Evolutionary conservation across 2,888 invertebrate species (phyloP), one percentile per base, ranked within the genome.

Genomic region (Ormyrus nitidulus): DNA sequence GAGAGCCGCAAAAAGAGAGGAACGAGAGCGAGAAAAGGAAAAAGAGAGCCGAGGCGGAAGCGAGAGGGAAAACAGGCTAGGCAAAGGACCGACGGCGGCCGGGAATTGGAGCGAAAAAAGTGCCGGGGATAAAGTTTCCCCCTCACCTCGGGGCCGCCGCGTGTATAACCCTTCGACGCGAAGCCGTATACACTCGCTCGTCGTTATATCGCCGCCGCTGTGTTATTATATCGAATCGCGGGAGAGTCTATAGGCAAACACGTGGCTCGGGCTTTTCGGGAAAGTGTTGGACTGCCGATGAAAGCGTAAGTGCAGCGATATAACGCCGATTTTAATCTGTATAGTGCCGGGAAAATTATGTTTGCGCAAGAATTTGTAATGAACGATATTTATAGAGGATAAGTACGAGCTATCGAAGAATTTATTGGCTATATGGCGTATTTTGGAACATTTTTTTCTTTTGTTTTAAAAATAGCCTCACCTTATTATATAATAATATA

Each of bases 61-160:
- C 51, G n/a, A 69, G 46, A 51, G 70, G 58, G 11, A 53, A 61
- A 46, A 68, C 46, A 58, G 19, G 58, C 34, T 6, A 13, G 62
- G 8, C 10, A 66, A 58, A 48, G 48, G 10, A 53, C 10, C 2
- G 48, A 19, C 10, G 59, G 46, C 13, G 11, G 53, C 4, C 3
- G 34, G 71, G 78, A 81, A 75, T 66, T 71, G 75, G 78, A 75
- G 75, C 74, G 81, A 72, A 78, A 78, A 78, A 75, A 78, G 70
- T 74, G 61, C 56, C 66, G 62, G 62, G 62, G 77, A 73, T 82
- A 82, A 82, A 82, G 81, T 83, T 83, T 82, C 75, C 74, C 74
- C 74, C 74, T 72, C 65, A 64, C 62, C 69, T 58, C 46, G 53
- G 13, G 51, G 9, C 44, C 34, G 13, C 9, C 19, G 10, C 5